Base-by-base conservation (phyloP, 2,888 invertebrate genomes). In the Parapristionchus giblindavisi region DNA sequence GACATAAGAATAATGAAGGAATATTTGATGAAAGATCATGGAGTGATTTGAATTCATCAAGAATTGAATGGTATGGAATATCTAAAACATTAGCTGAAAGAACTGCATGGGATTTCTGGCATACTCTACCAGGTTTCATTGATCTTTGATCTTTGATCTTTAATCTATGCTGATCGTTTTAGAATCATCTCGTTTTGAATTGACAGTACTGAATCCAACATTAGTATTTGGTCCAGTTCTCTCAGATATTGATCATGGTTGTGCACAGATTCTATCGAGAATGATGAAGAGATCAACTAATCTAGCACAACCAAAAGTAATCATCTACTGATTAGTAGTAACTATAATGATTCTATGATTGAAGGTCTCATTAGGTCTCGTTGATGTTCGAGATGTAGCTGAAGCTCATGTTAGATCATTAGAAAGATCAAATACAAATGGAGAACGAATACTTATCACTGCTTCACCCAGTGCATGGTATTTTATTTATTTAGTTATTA, bases 381-480 rank as follows among this genome's bases (percentile, higher is more conserved):
- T 89, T 73, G 91, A 91, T 84, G 90, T 90, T 1, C 84, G 90
- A 54, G 90, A 91, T 83, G 90, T 91, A 0, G 90, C 90, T 8
- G 77, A 83, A 56, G 90, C 90, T 3, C 90, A 90, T 81, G 83
- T 90, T 60, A 88, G 89, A 80, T 89, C 89, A 54, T 88, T 90
- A 86, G 88, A 87, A 51, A 60, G 61, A 32, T 27, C 88, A 5
- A 89, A 89, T 75, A 90, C 90, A 27, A 88, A 88, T 76, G 89
- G 89, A 84, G 79, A 86, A 66, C 86, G 90, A 51, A 89, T 89
- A 80, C 86, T 90, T 60, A 82, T 90, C 24, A 79, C 81, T n/a
- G 84, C 85, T 70, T 87, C 88, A 40, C 85, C 87, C 21, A 88
- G 87, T 75, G 83, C 89, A 71, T 90, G 90, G 90, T 84, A 89